Evolutionary conservation across 2,797 vertebrate species (phyloP).

Genomic region (Lithobates pipiens): DNA sequence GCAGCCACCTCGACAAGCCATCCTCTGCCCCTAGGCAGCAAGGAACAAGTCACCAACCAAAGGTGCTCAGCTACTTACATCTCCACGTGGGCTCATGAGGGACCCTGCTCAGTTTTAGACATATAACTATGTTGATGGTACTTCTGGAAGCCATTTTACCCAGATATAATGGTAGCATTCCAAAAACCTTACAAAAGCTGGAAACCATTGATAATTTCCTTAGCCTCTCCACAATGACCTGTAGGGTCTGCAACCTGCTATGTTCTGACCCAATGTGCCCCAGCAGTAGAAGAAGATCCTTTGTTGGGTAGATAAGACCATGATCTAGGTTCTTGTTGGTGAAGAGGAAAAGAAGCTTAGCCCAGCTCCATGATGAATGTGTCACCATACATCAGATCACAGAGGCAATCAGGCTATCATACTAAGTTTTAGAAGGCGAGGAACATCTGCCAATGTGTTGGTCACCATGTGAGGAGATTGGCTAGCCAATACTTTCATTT

Average conservation of each 20-base stretch:
- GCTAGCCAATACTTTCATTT: neutral
- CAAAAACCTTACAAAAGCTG: neutral
- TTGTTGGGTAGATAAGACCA: neutral
- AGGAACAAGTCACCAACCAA: neutral
- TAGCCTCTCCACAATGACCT: neutral
- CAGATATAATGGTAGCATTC: neutral
- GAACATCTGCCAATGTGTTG: neutral
- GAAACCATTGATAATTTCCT: neutral
- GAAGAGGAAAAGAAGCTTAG: neutral
- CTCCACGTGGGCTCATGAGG: neutral
- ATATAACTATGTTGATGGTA: neutral
- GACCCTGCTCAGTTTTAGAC: neutral
- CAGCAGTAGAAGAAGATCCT: neutral
- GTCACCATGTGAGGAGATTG: neutral
- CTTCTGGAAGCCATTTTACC: neutral
- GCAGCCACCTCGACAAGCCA: slow-evolving; percentile 83
- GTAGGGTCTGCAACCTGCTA: neutral
- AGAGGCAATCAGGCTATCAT: neutral
- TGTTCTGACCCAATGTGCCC: neutral
- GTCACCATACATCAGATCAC: neutral
- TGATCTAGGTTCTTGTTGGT: neutral
- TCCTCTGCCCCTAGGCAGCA: slow-evolving; percentile 70
- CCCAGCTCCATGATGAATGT: slow-evolving; percentile 30
- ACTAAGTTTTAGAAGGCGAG: neutral
- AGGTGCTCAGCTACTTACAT: neutral